phyloP scores from a whole-genome alignment of 53 echinoderm and acorn worm genomes.

The Actinopyga echinites region DNA sequence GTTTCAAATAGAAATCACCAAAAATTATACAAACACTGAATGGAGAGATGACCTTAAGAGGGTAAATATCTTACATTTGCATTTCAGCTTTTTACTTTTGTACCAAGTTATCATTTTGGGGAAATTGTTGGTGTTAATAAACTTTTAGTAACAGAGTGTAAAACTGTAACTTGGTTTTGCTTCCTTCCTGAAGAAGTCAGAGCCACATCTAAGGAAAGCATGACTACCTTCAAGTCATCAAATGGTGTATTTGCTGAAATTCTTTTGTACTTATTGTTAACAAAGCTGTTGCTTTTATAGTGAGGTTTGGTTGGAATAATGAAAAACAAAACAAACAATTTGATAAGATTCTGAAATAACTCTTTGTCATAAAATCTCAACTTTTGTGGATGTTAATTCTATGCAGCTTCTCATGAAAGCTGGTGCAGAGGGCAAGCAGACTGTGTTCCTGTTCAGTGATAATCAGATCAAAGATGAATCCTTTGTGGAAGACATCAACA shows the following conservation, averaged over 20 bases:
- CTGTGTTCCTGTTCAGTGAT: constrained; percentile 91
- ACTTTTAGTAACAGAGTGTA: too few relatives aligned
- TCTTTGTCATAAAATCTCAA: too few relatives aligned
- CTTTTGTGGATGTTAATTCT: background rate
- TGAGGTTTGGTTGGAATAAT: too few relatives aligned
- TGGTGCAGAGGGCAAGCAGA: constrained; percentile 90
- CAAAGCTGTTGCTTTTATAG: too few relatives aligned
- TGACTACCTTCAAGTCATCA: too few relatives aligned
- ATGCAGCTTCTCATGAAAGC: constrained; percentile 83
- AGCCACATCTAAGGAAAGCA: too few relatives aligned
- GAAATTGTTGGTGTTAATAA: background rate
- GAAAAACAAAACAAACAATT: too few relatives aligned
- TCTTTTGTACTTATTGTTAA: too few relatives aligned
- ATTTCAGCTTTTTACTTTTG: background rate
- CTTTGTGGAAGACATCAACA: constrained; percentile 97
- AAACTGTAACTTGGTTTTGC: too few relatives aligned
- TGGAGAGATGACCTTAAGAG: constrained; percentile 95
- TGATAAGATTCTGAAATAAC: too few relatives aligned
- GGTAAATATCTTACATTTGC: constrained; percentile 35
- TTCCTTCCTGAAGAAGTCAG: too few relatives aligned
- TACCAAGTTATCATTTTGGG: background rate
- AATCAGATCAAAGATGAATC: constrained; percentile 98
- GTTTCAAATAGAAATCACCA: constrained; percentile 97
- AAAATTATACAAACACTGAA: constrained; percentile 93
- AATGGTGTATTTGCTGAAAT: too few relatives aligned